These are phyloP conservation scores for Akabosia matsudoensis DNA, from an alignment of 1,140 invertebrate species.

Conservation along the genomic window DNA sequence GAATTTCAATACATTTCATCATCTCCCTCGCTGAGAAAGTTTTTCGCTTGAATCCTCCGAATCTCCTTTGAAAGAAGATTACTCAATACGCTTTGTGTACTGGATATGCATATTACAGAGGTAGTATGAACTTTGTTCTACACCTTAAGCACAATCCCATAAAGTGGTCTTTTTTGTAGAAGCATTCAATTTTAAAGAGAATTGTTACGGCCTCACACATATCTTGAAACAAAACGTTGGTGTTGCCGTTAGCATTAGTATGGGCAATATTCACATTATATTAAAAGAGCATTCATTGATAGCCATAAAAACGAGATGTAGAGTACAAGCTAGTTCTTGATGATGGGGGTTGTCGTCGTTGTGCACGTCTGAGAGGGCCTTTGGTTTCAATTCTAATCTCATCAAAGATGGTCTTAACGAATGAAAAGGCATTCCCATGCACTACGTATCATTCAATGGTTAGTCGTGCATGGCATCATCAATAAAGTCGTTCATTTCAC, in stretches of 20 bases:
- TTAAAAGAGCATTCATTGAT: not conserved
- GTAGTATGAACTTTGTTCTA: too few species aligned
- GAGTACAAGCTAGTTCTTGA: not conserved
- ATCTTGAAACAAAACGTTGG: not conserved
- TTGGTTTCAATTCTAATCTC: conserved; percentile 41
- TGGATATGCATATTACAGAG: too few species aligned
- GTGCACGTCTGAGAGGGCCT: not conserved
- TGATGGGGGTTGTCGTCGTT: not conserved
- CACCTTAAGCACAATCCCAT: too few species aligned
- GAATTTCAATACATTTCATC: conserved; percentile 3
- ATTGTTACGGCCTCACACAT: not conserved
- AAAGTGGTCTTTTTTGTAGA: too few species aligned
- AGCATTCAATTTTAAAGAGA: not conserved
- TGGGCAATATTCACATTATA: not conserved
- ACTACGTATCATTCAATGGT: conserved; percentile 30
- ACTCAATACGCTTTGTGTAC: too few species aligned
- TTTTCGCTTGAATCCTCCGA: not conserved
- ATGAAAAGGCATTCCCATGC: conserved; percentile 38
- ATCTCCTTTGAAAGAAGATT: too few species aligned
- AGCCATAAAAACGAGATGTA: conserved; percentile 1
- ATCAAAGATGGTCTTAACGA: conserved; percentile 40
- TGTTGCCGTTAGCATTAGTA: not conserved
- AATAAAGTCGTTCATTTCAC: conserved; percentile 40
- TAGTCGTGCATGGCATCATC: conserved; percentile 39
- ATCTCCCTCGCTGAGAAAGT: not conserved